A percentile compares a stretch with the other conserved stretches of the same genome.
Conservation (phyloP, 2,113 vertebrate genomes). For the Podiceps cristatus region DNA sequence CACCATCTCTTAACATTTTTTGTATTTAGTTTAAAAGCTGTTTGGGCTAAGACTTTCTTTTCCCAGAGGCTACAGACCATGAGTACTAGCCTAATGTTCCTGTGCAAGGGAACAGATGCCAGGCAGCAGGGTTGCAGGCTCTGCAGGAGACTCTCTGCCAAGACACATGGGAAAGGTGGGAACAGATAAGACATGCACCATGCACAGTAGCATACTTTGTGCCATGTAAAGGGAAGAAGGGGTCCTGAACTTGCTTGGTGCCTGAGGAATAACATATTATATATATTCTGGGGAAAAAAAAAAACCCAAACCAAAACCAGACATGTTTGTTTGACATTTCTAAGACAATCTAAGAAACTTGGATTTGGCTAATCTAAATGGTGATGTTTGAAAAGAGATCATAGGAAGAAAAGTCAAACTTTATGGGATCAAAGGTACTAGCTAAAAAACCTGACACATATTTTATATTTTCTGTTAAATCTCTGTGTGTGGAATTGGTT, state of each 20-base stretch:
- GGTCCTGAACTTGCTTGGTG: neutral
- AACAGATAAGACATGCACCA: neutral
- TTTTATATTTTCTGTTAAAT: neutral
- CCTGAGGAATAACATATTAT: neutral
- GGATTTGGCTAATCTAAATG: neutral
- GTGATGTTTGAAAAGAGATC: neutral
- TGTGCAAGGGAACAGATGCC: neutral
- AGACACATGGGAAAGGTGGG: neutral
- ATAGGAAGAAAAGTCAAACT: neutral
- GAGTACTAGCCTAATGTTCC: neutral
- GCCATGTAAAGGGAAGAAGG: neutral
- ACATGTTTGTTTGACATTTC: neutral
- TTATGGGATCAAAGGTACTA: neutral
- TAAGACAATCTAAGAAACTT: neutral
- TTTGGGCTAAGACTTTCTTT: neutral
- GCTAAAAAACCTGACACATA: neutral
- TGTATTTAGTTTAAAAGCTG: neutral
- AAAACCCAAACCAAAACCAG: accelerated
- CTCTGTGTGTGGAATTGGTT: neutral
- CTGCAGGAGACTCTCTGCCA: neutral
- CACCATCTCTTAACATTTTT: neutral
- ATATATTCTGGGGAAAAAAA: neutral
- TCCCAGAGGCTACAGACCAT: neutral
- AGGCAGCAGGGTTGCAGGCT: neutral
- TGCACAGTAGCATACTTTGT: neutral